Percentiles rank a stretch among this genome's conserved stretches.
Conservation (phyloP, 1,140 invertebrate species). For the Drosophila truncata region DNA sequence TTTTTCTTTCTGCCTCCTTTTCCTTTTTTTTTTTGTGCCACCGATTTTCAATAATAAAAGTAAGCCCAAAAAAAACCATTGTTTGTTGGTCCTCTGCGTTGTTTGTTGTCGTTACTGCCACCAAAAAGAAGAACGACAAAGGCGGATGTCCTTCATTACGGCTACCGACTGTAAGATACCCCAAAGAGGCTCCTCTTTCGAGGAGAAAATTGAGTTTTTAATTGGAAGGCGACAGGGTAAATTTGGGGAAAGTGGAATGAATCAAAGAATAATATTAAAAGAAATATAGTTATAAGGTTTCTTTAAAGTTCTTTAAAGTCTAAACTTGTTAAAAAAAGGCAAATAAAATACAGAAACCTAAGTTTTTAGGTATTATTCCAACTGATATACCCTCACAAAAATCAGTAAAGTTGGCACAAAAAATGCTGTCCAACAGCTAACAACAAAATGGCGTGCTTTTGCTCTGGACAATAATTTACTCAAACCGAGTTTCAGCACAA, state of each 20-base stretch:
- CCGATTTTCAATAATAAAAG: slow-evolving; percentile 77
- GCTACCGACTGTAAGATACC: slow-evolving; percentile 41
- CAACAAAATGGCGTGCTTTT: slow-evolving; percentile 72
- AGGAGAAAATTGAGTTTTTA: slow-evolving; percentile 42
- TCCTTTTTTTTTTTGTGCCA: slow-evolving; percentile 40
- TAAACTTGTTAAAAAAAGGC: too few relatives aligned
- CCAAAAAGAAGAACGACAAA: slow-evolving; percentile 21
- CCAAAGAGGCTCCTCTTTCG: background rate
- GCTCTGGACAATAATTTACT: slow-evolving; percentile 40
- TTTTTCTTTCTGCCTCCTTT: slow-evolving; percentile 30
- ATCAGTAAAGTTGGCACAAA: slow-evolving; percentile 7
- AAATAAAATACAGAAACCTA: background rate
- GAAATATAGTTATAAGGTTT: too few relatives aligned
- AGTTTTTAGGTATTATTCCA: background rate
- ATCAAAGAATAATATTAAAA: too few relatives aligned
- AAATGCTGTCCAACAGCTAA: slow-evolving; percentile 60
- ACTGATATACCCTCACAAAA: background rate
- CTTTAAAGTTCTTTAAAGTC: too few relatives aligned
- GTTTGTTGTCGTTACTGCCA: slow-evolving; percentile 45
- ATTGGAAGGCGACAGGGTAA: slow-evolving; percentile 19
- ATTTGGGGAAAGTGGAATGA: too few relatives aligned
- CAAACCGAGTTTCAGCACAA: background rate
- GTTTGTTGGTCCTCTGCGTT: slow-evolving; percentile 38
- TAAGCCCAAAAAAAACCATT: slow-evolving; percentile 59
- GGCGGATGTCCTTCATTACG: slow-evolving; percentile 20